These are phyloP conservation scores for Tympanoctomys barrerae DNA, from an alignment of 2,797 vertebrate genomes.

Conservation along the genomic window DNA sequence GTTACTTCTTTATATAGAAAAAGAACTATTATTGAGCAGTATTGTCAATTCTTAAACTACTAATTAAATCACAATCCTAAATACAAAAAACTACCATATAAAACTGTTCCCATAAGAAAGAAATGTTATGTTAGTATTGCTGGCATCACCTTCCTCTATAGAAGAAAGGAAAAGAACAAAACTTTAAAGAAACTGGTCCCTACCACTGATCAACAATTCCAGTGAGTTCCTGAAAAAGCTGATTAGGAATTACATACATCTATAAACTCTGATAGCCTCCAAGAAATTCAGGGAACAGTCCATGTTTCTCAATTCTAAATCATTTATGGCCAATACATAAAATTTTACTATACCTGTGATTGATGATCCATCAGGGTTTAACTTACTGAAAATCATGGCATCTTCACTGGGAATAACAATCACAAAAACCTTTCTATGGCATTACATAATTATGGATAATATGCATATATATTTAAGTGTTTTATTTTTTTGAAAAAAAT, in stretches of 20 bases:
- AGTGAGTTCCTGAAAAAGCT: neutral
- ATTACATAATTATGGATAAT: conserved; percentile 22
- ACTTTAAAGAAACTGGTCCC: neutral
- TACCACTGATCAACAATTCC: neutral
- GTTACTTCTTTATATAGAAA: neutral
- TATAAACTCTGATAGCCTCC: neutral
- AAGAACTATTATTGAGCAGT: neutral
- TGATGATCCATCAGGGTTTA: neutral
- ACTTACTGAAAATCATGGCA: neutral
- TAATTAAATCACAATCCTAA: neutral
- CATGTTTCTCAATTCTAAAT: neutral
- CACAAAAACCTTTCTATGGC: neutral
- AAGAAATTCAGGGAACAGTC: neutral
- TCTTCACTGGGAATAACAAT: neutral
- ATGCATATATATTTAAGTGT: neutral
- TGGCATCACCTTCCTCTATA: neutral
- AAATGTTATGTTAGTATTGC: conserved; percentile 15
- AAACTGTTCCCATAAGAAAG: neutral
- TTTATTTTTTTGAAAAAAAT: neutral
- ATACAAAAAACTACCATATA: neutral
- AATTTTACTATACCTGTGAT: neutral
- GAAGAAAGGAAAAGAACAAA: neutral
- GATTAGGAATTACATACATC: accelerated
- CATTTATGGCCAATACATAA: neutral
- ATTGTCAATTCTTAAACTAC: conserved; percentile 6